phyloP scores from a whole-genome alignment of 2,797 vertebrate genomes.

The Pipistrellus nathusii region DNA sequence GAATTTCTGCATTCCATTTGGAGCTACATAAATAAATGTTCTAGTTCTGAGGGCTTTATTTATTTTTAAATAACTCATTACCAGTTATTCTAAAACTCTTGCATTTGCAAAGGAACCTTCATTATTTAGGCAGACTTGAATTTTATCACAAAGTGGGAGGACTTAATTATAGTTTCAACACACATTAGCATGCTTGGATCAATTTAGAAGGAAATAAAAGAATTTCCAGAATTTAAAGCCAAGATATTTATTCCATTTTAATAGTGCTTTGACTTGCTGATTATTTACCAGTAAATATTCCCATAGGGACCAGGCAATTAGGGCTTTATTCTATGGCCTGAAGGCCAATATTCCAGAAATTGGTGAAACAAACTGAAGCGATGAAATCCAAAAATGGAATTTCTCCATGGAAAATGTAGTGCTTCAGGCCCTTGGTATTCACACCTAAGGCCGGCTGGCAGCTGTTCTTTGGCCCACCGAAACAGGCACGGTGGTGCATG shows the following conservation, averaged over 20 bases:
- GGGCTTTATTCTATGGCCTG: conserved; percentile 67
- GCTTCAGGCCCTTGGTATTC: conserved; percentile 68
- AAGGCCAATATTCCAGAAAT: conserved; percentile 68
- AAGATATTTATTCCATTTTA: conserved; percentile 65
- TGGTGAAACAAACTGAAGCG: conserved; percentile 76
- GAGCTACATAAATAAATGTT: conserved; percentile 25
- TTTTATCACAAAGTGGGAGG: conserved; percentile 52
- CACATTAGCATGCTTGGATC: conserved; percentile 51
- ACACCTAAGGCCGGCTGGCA: conserved; percentile 75
- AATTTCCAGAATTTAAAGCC: conserved; percentile 66
- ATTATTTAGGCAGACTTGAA: conserved; percentile 67
- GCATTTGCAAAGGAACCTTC: conserved; percentile 48
- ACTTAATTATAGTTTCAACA: conserved; percentile 74
- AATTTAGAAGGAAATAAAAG: conserved; percentile 65
- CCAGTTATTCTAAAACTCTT: conserved; percentile 29
- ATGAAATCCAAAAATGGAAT: conserved; percentile 72
- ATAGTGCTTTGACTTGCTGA: conserved; percentile 66
- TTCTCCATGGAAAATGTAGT: conserved; percentile 76
- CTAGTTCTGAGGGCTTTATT: neutral
- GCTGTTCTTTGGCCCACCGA: conserved; percentile 33
- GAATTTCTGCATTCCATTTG: neutral
- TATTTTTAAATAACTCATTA: conserved; percentile 29
- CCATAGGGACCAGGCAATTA: conserved; percentile 58
- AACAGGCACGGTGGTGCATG: conserved; percentile 47
- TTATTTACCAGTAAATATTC: conserved; percentile 72